Evolutionary conservation across 2,888 invertebrate species (phyloP).

Genomic region (Unio pictorum): DNA sequence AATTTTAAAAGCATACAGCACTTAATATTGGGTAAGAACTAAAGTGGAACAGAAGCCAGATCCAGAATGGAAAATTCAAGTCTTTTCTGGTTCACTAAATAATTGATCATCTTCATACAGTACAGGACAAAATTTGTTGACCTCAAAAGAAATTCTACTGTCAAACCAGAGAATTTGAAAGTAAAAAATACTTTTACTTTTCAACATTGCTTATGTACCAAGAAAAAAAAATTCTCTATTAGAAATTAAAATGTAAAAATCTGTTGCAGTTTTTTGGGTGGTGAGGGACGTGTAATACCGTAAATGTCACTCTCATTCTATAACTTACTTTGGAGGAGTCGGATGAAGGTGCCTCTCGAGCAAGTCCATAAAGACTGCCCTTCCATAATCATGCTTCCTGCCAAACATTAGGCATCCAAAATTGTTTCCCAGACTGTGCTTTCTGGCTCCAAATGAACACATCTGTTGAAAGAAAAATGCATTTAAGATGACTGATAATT

Average conservation of each 20-base stretch:
- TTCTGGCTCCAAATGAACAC: constrained; percentile 66
- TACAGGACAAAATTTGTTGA: no score
- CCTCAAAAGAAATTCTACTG: no score
- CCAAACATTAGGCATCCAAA: constrained; percentile 61
- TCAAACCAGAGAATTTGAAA: not conserved
- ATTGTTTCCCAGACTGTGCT: constrained; percentile 43
- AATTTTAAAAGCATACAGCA: no score
- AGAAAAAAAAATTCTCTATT: not conserved
- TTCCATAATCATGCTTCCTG: constrained; percentile 59
- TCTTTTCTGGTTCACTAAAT: no score
- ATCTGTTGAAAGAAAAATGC: constrained; percentile 46
- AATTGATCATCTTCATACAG: no score
- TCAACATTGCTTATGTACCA: not conserved
- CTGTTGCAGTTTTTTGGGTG: not conserved
- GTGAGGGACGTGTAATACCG: not conserved
- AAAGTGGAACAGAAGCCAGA: no score
- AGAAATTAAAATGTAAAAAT: not conserved
- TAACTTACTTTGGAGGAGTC: constrained; percentile 67
- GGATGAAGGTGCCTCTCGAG: constrained; percentile 65
- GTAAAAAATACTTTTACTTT: not conserved
- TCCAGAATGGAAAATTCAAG: no score
- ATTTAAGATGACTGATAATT: no score
- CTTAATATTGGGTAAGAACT: no score
- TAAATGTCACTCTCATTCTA: not conserved
- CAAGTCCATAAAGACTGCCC: constrained; percentile 62